phyloP scores from a whole-genome alignment of 2,113 vertebrate genomes.

The Suncus etruscus region DNA sequence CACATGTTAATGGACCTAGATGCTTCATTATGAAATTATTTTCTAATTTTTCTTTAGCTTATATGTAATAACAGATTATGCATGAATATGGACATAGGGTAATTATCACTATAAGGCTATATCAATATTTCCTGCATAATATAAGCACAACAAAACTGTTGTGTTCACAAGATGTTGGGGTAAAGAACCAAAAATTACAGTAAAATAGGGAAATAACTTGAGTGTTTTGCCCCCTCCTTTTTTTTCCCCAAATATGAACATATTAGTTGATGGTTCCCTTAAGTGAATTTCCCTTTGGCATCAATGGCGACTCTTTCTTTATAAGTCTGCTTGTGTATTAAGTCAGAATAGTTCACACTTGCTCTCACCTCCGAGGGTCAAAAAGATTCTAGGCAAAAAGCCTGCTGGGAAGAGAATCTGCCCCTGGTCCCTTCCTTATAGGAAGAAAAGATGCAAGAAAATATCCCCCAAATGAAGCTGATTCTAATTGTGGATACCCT shows the following conservation, averaged over 20 bases:
- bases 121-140: conserved; percentile 1
- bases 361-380: too few species aligned
- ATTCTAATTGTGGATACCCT: conserved; percentile 25
- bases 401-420: not conserved
- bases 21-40: not conserved
- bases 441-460: conserved; percentile 33
- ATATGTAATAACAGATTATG: not conserved
- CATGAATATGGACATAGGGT: not conserved
- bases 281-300: not conserved
- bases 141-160: not conserved
- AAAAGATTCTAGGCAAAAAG: too few species aligned
- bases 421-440: not conserved
- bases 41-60: not conserved
- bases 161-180: conserved; percentile 9
- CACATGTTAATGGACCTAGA: not conserved
- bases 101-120: not conserved
- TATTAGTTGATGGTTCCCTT: not conserved
- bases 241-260: too few species aligned
- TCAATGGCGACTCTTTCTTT: too few species aligned
- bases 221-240: not conserved
- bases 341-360: too few species aligned
- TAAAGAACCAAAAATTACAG: conserved; percentile 23
- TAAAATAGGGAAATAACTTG: not conserved
- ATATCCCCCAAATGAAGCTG: not conserved
- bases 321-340: too few species aligned